Evolutionary conservation across 2,113 vertebrate species (phyloP).

Genomic region (Oreochromis niloticus): DNA sequence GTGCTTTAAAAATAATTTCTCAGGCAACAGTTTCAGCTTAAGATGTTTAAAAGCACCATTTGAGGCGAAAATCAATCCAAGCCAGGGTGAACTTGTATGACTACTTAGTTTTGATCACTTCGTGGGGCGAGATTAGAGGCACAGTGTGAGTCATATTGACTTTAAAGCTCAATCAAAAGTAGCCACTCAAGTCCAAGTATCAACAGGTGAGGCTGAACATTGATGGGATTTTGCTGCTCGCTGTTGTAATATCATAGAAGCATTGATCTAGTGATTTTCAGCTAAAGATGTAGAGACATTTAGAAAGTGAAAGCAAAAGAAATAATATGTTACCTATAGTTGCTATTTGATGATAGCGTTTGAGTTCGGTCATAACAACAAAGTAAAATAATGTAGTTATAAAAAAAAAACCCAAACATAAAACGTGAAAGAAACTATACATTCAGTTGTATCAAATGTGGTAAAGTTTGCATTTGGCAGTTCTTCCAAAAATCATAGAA

Average conservation of each 20-base stretch:
- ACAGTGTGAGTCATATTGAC: not conserved
- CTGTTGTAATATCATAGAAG: not conserved
- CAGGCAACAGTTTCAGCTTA: not conserved
- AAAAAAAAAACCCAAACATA: not conserved
- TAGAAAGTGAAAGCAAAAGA: not conserved
- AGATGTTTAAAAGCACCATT: not conserved
- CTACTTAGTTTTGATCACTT: not conserved
- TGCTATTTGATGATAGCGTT: not conserved
- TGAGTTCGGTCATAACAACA: not conserved
- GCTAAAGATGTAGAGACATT: not conserved
- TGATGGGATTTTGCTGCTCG: not conserved
- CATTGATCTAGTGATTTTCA: not conserved
- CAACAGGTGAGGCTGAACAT: not conserved
- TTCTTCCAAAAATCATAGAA: not conserved
- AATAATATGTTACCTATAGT: not conserved
- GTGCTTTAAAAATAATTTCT: not conserved
- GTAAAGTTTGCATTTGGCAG: not conserved
- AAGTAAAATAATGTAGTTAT: not conserved
- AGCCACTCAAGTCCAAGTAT: not conserved
- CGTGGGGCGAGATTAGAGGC: not conserved
- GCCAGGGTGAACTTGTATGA: not conserved
- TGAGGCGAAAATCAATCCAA: not conserved
- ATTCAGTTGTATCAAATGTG: not conserved
- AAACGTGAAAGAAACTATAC: not conserved
- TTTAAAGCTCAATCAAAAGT: not conserved